Evolutionary conservation across 2,888 invertebrate species (phyloP).

Genomic region (Achlya flavicornis): DNA sequence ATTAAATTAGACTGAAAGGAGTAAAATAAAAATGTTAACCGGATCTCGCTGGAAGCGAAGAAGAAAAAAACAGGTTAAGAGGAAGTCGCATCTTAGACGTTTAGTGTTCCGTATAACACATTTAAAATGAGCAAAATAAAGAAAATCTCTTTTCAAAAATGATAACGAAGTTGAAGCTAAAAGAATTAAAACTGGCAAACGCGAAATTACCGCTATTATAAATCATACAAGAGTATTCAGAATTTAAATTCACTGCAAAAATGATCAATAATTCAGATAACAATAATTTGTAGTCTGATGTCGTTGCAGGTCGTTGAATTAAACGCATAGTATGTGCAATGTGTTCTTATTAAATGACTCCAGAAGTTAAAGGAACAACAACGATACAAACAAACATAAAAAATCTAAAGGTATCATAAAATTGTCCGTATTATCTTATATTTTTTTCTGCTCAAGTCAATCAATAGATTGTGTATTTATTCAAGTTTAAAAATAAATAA

Average conservation of each 20-base stretch:
- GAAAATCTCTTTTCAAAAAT: not conserved
- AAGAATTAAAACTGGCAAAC: constrained; percentile 2
- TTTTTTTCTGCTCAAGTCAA: too few relatives aligned
- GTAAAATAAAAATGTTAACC: constrained; percentile 73
- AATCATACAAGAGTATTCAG: not conserved
- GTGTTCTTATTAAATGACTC: too few relatives aligned
- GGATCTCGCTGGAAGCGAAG: constrained; percentile 59
- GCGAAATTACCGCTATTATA: not conserved
- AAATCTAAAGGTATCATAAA: too few relatives aligned
- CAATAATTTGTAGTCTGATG: constrained; percentile 36
- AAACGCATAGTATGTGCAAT: too few relatives aligned
- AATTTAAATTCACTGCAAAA: constrained; percentile 21
- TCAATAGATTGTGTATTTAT: too few relatives aligned
- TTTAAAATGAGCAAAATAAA: constrained; percentile 18
- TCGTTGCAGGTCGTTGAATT: constrained; percentile 4
- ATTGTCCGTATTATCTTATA: too few relatives aligned
- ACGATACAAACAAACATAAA: too few relatives aligned
- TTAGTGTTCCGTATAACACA: constrained; percentile 41
- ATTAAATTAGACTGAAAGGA: constrained; percentile 77
- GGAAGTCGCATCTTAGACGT: constrained; percentile 35
- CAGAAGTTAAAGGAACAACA: too few relatives aligned
- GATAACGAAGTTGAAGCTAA: constrained; percentile 1
- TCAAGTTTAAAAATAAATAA: too few relatives aligned
- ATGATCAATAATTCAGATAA: constrained; percentile 16
- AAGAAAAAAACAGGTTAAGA: constrained; percentile 53